Conservation (phyloP, 2,888 invertebrate genomes). For the Eupithecia centaureata region DNA sequence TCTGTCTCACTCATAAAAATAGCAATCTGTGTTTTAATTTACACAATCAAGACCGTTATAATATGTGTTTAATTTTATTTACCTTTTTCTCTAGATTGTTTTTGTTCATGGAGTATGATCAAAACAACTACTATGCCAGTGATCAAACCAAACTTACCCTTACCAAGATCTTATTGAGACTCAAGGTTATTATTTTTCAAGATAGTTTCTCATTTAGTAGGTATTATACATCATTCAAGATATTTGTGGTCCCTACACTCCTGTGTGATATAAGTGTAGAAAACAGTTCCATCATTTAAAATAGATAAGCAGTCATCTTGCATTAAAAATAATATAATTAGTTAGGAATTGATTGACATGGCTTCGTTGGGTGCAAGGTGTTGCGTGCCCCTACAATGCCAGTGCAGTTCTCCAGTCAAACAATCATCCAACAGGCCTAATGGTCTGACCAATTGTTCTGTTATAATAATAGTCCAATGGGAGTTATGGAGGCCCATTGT, state of each 20-base stretch:
- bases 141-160: background rate
- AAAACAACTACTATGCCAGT: background rate
- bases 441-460: no score
- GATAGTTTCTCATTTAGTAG: background rate
- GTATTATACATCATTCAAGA: background rate
- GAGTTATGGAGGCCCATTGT: no score
- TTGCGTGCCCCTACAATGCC: no score
- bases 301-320: background rate
- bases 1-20: background rate
- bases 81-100: conserved; percentile 1
- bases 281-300: background rate
- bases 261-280: background rate
- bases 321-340: no score
- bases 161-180: conserved; percentile 2
- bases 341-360: no score
- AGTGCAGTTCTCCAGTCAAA: no score
- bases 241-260: background rate
- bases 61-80: background rate
- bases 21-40: background rate
- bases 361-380: no score
- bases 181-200: conserved; percentile 14
- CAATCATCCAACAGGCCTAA: no score
- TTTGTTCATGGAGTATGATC: conserved; percentile 3
- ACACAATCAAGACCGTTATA: background rate
- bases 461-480: no score